Percentiles rank a stretch among this genome's conserved stretches.
Conservation (phyloP, 2,797 vertebrate species). For the Rhynchonycteris naso region DNA sequence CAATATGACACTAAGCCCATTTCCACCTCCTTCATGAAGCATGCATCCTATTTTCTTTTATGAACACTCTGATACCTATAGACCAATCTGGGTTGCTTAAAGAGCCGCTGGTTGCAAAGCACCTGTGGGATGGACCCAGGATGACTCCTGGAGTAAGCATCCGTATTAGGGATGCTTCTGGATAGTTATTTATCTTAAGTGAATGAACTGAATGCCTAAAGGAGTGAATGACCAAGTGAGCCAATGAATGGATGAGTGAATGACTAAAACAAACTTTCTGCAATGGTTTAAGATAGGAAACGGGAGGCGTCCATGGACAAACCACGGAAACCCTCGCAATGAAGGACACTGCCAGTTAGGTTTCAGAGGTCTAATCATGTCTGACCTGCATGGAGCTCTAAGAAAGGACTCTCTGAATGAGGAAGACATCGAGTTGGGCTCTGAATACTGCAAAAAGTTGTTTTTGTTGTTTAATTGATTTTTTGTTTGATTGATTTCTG, state of each 20-base stretch:
- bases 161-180: neutral
- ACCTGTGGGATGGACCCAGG: neutral
- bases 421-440: neutral
- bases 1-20: neutral
- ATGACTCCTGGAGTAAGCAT: neutral
- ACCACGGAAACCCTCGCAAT: neutral
- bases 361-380: neutral
- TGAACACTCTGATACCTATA: neutral
- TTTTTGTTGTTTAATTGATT: neutral
- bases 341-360: neutral
- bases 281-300: neutral
- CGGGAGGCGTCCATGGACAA: neutral
- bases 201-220: neutral
- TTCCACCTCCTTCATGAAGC: neutral
- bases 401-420: neutral
- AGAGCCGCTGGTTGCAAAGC: neutral
- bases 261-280: neutral
- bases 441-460: neutral
- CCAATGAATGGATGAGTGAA: neutral
- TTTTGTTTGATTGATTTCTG: slow-evolving; percentile 5
- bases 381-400: neutral
- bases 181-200: neutral
- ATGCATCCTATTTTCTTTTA: neutral
- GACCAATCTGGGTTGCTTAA: neutral
- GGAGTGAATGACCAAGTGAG: neutral